Evolutionary conservation across 1,140 invertebrate genomes (phyloP), one percentile per base, ranked within the genome.

Genomic region (Drosophila tani): DNA sequence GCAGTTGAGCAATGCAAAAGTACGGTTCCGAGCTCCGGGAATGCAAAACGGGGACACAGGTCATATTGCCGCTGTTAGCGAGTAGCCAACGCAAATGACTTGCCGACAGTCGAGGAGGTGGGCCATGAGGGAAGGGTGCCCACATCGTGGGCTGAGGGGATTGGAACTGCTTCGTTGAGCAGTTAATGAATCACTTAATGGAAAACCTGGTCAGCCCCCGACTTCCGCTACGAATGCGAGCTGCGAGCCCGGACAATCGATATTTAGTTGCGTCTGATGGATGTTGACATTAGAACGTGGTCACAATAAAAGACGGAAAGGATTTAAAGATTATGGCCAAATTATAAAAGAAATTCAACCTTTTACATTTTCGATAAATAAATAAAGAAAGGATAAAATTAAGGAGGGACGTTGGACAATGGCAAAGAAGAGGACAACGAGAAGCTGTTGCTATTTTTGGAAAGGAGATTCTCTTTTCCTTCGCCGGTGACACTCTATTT

Each of bases 161-260:
- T 5, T 15, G 43, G 15, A 17, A 55, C 53, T 62, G 68, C 58
- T 74, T 70, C 64, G 75, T 70, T 67, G 81, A 53, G 68, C 73
- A 84, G 81, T 81, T 88, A 88, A 88, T 88, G 84, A 88, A 88
- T 88, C 84, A 90, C 81, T 81, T 85, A 88, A 88, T 88, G 85
- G 85, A 81, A 85, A 88, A 75, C 67, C 75, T 62, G 38, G 70
- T 71, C 67, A 70, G 51, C 63, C 66, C 49, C 81, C 58, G 60
- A 85, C 86, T 88, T 90, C 84, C 84, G 84, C 60, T 87, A 32
- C 43, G 47, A 50, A 45, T 15, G 62, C 27, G 24, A 21, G 50
- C 51, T 38, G 21, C 55, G 7, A 32, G 21, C 43, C 35, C 29
- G 11, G 50, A 35, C 41, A 62, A 87, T 87, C 74, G 85, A 87